Base-by-base conservation (phyloP, 2,888 invertebrate species). In the Pyralis farinalis region DNA sequence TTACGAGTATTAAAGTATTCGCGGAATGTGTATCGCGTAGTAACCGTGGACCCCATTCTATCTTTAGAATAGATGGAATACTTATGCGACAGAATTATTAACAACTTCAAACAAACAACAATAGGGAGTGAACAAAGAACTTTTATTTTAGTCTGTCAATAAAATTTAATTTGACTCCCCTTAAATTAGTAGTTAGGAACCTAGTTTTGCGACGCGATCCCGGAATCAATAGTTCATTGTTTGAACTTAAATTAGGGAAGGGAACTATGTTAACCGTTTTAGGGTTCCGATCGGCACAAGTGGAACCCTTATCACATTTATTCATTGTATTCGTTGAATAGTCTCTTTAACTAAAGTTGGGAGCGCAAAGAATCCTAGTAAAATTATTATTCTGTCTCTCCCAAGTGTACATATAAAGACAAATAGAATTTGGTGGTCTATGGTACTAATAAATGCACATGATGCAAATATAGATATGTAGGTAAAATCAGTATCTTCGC, bases 111-210 rank as follows among this genome's bases (percentile, higher is more conserved):
- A 55, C 46, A 56, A 55, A 48, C 46, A 45, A 59, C 50, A 64
- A 62, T 63, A 57, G 51, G 55, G 47, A 36, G 46, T 46, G 60
- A 52, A 68, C 69, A 68, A 72, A 63, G 59, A 50, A 44, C 58
- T 55, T 58, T 62, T 55, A 46, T 55, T 51, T 60, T 56, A 44
- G 47, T 49, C 53, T 50, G 49, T 44, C 55, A 60, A 64, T 72
- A 67, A 69, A 69, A 62, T 51, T 66, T 59, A 62, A 68, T 67
- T 71, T 51, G 44, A 51, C 46, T 55, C 64, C 64, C 62, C 59
- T 51, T 45, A 51, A 56, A 60, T 40, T 42, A 43, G 31, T 40
- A 34, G 40, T 43, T 44, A 45, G 44, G 46, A 42, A 44, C 43
- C 38, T 36, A 44, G 40, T 46, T 47, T 43, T 38, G 21, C 43